phyloP scores from a whole-genome alignment of 2,113 vertebrate genomes.

The Syngnathus typhle region DNA sequence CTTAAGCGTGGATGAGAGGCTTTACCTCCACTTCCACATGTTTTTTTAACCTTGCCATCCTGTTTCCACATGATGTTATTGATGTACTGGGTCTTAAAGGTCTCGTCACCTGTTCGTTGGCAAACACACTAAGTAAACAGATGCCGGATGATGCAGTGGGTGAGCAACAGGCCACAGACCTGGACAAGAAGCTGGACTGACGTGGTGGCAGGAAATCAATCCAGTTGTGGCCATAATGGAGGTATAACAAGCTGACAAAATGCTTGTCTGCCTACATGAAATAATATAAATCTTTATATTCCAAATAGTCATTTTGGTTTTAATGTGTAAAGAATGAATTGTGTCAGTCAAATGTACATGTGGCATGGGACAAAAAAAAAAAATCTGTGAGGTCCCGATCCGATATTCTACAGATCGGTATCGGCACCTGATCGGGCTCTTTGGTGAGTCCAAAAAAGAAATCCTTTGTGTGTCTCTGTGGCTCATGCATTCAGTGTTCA shows the following conservation, averaged over 20 bases:
- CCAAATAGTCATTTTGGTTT: no score
- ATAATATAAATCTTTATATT: no score
- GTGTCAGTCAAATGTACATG: no score
- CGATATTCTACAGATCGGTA: no score
- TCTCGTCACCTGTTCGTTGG: slow-evolving; percentile 41
- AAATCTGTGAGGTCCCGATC: no score
- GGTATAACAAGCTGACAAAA: slow-evolving; percentile 12
- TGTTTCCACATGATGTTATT: not conserved
- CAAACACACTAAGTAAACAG: slow-evolving; percentile 32
- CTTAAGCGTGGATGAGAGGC: slow-evolving; percentile 38
- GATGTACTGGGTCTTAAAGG: no score
- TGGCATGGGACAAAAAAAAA: no score
- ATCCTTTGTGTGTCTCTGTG: no score
- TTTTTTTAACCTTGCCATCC: slow-evolving; percentile 38
- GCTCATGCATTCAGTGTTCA: slow-evolving; percentile 42
- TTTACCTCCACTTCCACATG: slow-evolving; percentile 47
- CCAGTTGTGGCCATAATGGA: not conserved
- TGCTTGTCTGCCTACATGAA: not conserved
- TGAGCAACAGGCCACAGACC: slow-evolving; percentile 60
- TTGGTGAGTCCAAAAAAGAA: no score
- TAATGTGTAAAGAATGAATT: no score
- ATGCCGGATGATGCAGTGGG: slow-evolving; percentile 28
- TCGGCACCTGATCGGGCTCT: no score
- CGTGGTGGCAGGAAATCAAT: not conserved
- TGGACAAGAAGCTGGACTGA: slow-evolving; percentile 25